These are phyloP conservation scores for Mobula hypostoma DNA, from an alignment of 2,113 vertebrate species.

Conservation along the genomic window DNA sequence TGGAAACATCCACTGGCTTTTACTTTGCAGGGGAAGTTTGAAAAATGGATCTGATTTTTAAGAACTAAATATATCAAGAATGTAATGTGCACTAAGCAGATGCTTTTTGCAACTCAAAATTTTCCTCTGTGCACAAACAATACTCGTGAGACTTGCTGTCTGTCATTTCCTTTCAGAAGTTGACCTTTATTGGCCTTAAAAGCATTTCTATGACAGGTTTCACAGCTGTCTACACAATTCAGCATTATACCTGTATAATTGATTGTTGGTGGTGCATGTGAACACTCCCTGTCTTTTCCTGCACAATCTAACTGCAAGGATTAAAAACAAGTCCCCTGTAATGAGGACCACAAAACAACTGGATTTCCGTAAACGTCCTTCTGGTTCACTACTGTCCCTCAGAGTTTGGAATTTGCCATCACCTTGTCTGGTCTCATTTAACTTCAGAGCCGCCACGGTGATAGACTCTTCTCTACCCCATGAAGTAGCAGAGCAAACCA, in stretches of 20 bases:
- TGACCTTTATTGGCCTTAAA: conserved; percentile 26
- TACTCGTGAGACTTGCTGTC: conserved; percentile 14
- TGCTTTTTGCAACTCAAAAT: conserved; percentile 1
- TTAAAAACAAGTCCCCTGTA: too few species aligned
- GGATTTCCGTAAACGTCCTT: too few species aligned
- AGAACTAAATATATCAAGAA: neutral
- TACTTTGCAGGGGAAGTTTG: neutral
- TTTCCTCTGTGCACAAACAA: neutral
- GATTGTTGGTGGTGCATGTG: neutral
- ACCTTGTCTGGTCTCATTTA: too few species aligned
- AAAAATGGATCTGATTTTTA: neutral
- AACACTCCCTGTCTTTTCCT: neutral
- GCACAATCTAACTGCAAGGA: neutral
- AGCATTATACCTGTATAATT: neutral
- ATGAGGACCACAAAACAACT: too few species aligned
- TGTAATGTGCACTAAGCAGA: neutral
- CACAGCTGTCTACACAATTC: neutral
- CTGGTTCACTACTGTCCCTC: too few species aligned
- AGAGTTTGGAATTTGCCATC: too few species aligned
- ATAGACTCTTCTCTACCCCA: too few species aligned
- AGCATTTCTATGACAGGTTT: neutral
- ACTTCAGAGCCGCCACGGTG: too few species aligned
- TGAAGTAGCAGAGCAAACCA: too few species aligned
- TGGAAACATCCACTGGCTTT: neutral
- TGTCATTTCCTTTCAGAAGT: neutral